phyloP scores from a whole-genome alignment of 1,140 invertebrate genomes.

The Atta cephalotes region DNA sequence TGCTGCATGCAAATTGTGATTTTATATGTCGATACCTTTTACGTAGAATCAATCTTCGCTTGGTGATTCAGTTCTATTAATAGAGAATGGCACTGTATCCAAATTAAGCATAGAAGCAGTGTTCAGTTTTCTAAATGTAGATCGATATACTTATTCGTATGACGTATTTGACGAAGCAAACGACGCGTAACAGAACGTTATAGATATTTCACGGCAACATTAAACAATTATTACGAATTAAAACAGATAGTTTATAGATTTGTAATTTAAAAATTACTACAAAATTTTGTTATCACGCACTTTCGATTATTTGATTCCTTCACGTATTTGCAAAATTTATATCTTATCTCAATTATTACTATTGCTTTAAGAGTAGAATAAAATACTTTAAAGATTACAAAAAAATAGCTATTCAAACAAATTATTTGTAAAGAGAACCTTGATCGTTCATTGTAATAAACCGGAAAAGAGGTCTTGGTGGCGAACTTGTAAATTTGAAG shows the following conservation, averaged over 20 bases:
- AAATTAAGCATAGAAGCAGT: not conserved
- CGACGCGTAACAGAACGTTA: not conserved
- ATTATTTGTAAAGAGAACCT: not conserved
- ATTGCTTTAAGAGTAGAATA: not conserved
- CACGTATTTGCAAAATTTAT: not conserved
- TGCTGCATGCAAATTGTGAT: too few relatives aligned
- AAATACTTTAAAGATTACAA: not conserved
- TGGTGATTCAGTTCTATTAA: conserved; percentile 62
- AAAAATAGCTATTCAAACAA: not conserved
- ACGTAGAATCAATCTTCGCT: not conserved
- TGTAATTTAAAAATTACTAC: not conserved
- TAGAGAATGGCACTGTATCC: conserved; percentile 44
- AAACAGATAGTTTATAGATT: not conserved
- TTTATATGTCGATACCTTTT: not conserved
- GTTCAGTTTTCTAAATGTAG: conserved; percentile 50
- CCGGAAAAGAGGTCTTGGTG: not conserved
- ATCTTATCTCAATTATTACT: not conserved
- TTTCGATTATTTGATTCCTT: not conserved
- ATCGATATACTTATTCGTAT: conserved; percentile 1
- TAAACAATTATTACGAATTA: not conserved
- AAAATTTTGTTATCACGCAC: not conserved
- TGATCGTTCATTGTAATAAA: conserved; percentile 5
- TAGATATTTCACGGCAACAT: not conserved
- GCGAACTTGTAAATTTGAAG: not conserved
- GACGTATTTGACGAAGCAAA: conserved; percentile 14